Percentiles rank a stretch among this genome's conserved stretches.
phyloP scores from a whole-genome alignment of 2,888 invertebrate species.

The Sicus ferrugineus region DNA sequence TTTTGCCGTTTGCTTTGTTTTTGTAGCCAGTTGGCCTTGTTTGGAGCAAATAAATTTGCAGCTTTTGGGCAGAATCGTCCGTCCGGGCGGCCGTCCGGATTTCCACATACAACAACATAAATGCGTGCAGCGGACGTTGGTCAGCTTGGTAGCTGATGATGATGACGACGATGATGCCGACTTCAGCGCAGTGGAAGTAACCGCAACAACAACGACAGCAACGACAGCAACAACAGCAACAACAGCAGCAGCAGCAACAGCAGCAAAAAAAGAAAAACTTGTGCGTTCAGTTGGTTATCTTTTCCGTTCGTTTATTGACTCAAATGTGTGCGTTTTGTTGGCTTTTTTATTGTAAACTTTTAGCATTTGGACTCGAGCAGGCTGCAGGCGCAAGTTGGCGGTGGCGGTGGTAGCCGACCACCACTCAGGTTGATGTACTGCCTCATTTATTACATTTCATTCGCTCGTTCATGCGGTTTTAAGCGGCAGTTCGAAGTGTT shows the following conservation, averaged over 20 bases:
- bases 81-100: neutral
- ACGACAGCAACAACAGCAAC: slow-evolving; percentile 41
- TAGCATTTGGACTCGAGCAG: neutral
- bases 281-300: neutral
- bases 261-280: neutral
- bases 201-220: slow-evolving; percentile 21
- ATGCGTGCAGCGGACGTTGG: neutral
- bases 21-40: slow-evolving; percentile 9
- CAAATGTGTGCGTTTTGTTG: neutral
- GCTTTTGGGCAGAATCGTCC: neutral
- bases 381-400: neutral
- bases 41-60: neutral
- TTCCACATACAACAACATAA: neutral
- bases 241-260: slow-evolving; percentile 12
- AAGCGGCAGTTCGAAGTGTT: too few species aligned
- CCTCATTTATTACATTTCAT: neutral
- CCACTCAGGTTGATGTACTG: slow-evolving; percentile 8
- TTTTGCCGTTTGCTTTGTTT: too few species aligned
- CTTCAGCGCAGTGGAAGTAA: too few species aligned
- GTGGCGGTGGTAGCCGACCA: neutral
- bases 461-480: too few species aligned
- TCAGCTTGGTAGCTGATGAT: too few species aligned
- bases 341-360: neutral
- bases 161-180: slow-evolving; percentile 11
- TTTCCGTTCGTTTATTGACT: slow-evolving; percentile 9